These are phyloP conservation scores for Botrylloides violaceus DNA, from an alignment of 23 tunicate genomes.

Conservation along the genomic window DNA sequence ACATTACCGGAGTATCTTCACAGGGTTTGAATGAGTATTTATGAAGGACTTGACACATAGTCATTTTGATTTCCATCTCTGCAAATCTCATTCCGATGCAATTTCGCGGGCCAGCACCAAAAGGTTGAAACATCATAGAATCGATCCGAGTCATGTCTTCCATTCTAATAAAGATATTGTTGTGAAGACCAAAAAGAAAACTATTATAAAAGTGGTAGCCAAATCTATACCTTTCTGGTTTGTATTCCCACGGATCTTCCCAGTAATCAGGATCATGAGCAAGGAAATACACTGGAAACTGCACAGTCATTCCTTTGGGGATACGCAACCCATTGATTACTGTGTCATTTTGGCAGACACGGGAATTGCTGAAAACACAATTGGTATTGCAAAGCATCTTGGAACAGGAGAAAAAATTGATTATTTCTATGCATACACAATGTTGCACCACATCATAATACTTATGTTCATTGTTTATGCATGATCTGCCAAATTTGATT, in stretches of 20 bases:
- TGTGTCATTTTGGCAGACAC: constrained; percentile 37
- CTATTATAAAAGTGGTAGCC: neutral
- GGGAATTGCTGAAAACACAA: constrained; percentile 48
- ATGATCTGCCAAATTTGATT: no score
- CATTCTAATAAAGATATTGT: constrained; percentile 28
- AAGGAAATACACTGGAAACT: constrained; percentile 54
- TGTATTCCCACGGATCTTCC: constrained; percentile 65
- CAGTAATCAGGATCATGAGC: constrained; percentile 65
- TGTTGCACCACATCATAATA: no score
- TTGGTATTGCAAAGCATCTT: no score
- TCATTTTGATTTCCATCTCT: constrained; percentile 47
- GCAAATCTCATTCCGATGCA: constrained; percentile 78
- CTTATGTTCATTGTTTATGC: no score
- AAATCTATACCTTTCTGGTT: constrained; percentile 79
- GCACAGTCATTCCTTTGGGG: constrained; percentile 45
- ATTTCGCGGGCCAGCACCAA: constrained; percentile 78
- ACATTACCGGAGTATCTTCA: constrained; percentile 58
- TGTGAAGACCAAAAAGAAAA: neutral
- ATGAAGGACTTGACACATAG: constrained; percentile 36
- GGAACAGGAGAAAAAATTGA: no score
- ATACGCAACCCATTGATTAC: constrained; percentile 48
- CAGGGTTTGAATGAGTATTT: constrained; percentile 33
- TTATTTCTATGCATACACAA: no score
- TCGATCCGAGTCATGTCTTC: constrained; percentile 80
- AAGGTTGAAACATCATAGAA: constrained; percentile 65